Base-by-base conservation (phyloP, 2,113 vertebrate genomes). In the Ctenodactylus gundi region DNA sequence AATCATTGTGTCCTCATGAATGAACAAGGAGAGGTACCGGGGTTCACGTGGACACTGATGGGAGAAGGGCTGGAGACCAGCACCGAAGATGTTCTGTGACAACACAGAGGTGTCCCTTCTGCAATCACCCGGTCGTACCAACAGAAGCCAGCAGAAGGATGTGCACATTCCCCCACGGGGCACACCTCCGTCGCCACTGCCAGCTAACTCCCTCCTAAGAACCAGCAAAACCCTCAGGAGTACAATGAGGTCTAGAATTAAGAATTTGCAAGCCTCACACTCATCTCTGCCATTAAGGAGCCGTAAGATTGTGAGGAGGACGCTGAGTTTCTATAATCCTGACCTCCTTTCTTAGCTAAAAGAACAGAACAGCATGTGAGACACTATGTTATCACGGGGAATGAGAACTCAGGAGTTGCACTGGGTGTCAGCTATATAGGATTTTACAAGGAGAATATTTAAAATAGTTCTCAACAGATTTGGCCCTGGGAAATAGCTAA, bases 401-500 rank as follows among this genome's bases (percentile, higher is more conserved):
- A 27, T 21, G 58, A 34, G 46, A 85, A 60, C 4, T 77, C 36
- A 81, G 41, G 72, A 88, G n/a, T 25, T 41, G 25, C 7, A 2
- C 29, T 15, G 11, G 21, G 49, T 41, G 58, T 25, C 64, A 36
- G 75, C 73, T 34, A 70, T 3, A 53, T 29, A 70, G 46, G 20
- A 11, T 65, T 90, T 57, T 44, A 78, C 4, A 65, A 76, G 65
- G 8, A 49, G 85, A 82, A 34, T 72, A 81, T 62, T 70, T 68
- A 55, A 84, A 94, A 53, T 57, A 41, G 39, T 89, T 83, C 68
- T 46, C 39, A 72, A 7, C 36, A 36, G 21, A 67, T 44, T 93
- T 84, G 70, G 41, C n/a, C 70, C 64, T 55, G 46, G 70, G 70
- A 96, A 93, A 80, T 72, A n/a, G n/a, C 25, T 21, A 88, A 17